These are phyloP conservation scores for Oxyruncus cristatus DNA, from an alignment of 2,113 vertebrate species.

Conservation along the genomic window DNA sequence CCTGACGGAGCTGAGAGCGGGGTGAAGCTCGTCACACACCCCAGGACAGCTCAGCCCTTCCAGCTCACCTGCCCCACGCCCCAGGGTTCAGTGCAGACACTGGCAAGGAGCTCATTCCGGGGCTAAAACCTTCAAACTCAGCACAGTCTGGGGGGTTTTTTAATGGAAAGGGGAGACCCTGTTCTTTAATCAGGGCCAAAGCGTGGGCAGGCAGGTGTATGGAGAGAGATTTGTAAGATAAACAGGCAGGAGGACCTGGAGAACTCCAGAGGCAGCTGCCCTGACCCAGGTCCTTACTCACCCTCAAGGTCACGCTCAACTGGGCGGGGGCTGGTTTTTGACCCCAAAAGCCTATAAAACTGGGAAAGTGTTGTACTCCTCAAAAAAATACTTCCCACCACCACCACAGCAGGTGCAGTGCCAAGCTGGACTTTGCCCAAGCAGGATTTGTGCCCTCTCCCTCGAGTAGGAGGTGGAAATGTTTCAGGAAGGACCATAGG, in stretches of 20 bases:
- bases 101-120: fast-evolving
- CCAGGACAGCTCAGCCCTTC: background rate
- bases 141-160: fast-evolving
- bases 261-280: background rate
- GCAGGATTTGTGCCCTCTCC: background rate
- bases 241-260: background rate
- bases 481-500: background rate
- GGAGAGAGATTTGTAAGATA: fast-evolving
- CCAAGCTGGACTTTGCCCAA: background rate
- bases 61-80: background rate
- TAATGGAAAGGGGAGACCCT: fast-evolving
- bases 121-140: background rate
- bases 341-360: background rate
- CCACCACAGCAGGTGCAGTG: background rate
- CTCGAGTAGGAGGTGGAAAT: background rate
- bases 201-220: fast-evolving
- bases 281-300: fast-evolving
- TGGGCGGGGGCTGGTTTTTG: background rate
- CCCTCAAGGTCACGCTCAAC: background rate
- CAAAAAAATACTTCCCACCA: background rate
- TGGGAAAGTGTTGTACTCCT: background rate
- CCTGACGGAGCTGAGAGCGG: fast-evolving
- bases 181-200: background rate
- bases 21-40: background rate
- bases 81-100: fast-evolving